Evolutionary conservation across 2,113 vertebrate species (phyloP).

Genomic region (Mirounga angustirostris): DNA sequence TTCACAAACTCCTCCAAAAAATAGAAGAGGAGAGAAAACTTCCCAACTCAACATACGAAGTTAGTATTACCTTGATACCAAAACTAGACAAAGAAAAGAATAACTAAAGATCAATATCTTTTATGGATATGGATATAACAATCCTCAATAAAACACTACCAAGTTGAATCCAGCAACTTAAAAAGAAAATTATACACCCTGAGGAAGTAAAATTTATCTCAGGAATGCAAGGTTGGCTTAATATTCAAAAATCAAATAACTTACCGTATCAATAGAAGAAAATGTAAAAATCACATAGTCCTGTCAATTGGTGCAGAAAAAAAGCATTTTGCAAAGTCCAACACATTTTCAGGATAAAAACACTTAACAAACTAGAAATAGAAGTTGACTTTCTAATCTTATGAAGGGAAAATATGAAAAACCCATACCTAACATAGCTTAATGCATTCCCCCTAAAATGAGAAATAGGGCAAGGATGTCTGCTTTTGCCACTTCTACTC

Average conservation of each 20-base stretch:
- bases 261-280: background rate
- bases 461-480: background rate
- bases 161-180: background rate
- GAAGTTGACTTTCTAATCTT: background rate
- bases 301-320: background rate
- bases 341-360: background rate
- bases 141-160: background rate
- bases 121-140: background rate
- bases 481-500: background rate
- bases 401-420: background rate
- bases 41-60: background rate
- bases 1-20: conserved; percentile 26
- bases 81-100: background rate
- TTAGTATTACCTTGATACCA: background rate
- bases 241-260: background rate
- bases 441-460: background rate
- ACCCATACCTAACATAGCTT: background rate
- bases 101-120: background rate
- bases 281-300: background rate
- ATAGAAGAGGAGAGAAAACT: background rate
- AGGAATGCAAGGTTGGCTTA: background rate
- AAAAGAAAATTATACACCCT: background rate
- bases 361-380: background rate
- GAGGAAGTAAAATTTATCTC: background rate
- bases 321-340: background rate